A percentile compares a stretch with the other conserved stretches of the same genome.
These are phyloP conservation scores for Dipodomys stephensi DNA, from an alignment of 2,113 vertebrate species.

Conservation along the genomic window DNA sequence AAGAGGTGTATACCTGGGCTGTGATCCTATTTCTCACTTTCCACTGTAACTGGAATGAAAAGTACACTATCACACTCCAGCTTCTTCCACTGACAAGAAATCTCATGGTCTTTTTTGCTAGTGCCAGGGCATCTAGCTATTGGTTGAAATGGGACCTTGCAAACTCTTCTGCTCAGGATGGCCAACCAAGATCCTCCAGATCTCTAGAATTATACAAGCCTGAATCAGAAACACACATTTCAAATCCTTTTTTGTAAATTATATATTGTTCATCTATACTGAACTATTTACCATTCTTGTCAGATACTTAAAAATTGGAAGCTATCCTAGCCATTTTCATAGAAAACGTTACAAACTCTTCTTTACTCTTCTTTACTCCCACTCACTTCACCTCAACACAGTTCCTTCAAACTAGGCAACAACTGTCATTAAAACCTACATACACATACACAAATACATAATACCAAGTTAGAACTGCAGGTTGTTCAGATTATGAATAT, in stretches of 20 bases:
- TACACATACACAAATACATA: not conserved
- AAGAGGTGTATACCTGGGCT: no score
- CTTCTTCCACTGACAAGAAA: no score
- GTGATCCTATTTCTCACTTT: no score
- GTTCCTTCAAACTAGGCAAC: conserved; percentile 37
- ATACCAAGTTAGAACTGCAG: not conserved
- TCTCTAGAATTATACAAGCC: no score
- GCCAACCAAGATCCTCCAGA: no score
- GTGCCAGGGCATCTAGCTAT: no score
- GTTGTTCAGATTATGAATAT: not conserved
- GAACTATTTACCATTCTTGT: not conserved
- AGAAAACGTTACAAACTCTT: not conserved
- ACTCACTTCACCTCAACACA: not conserved
- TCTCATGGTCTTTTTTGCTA: no score
- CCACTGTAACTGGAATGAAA: no score
- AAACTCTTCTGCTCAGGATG: no score
- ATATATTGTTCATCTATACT: not conserved
- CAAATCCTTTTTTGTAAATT: not conserved
- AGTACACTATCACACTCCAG: no score
- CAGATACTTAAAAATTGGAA: not conserved
- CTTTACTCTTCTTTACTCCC: not conserved
- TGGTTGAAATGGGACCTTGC: no score
- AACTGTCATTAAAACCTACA: not conserved
- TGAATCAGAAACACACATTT: not conserved
- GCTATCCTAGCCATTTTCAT: not conserved